phyloP scores from a whole-genome alignment of 2,797 vertebrate species.

The Rousettus madagascariensis region DNA sequence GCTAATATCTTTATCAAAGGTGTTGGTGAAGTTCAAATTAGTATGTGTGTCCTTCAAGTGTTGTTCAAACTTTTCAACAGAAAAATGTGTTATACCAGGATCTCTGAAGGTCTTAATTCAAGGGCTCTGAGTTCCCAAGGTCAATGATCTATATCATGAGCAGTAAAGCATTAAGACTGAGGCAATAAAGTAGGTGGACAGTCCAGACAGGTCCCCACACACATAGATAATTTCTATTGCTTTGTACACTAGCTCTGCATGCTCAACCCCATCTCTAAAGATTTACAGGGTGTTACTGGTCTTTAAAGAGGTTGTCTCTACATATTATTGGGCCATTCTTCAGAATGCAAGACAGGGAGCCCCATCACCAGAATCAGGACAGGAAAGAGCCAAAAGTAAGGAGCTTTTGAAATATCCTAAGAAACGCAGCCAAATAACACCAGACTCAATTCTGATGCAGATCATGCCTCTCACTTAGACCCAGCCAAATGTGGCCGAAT shows the following conservation, averaged over 20 bases:
- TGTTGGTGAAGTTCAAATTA: background rate
- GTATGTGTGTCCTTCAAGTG: background rate
- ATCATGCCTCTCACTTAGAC: background rate
- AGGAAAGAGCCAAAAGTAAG: background rate
- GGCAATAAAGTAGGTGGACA: slow-evolving; percentile 27
- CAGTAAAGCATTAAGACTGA: slow-evolving; percentile 31
- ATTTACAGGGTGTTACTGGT: slow-evolving; percentile 50
- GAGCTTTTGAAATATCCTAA: background rate
- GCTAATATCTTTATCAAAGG: slow-evolving; percentile 5
- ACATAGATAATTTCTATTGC: background rate
- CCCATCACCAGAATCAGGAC: background rate
- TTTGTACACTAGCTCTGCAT: slow-evolving; percentile 10
- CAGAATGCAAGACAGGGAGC: background rate
- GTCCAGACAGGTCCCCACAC: background rate
- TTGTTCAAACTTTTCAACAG: background rate
- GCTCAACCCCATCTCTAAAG: background rate
- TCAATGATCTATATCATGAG: slow-evolving; percentile 21
- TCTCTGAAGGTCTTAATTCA: background rate
- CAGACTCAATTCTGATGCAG: background rate
- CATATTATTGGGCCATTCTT: background rate
- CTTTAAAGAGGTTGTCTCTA: background rate
- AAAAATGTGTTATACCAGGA: background rate
- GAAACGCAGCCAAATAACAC: background rate
- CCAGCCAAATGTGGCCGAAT: background rate
- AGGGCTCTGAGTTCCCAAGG: background rate